A percentile compares a stretch with the other conserved stretches of the same genome.
Evolutionary conservation across 2,888 invertebrate genomes (phyloP).

Genomic region (Odontomyia ornata): DNA sequence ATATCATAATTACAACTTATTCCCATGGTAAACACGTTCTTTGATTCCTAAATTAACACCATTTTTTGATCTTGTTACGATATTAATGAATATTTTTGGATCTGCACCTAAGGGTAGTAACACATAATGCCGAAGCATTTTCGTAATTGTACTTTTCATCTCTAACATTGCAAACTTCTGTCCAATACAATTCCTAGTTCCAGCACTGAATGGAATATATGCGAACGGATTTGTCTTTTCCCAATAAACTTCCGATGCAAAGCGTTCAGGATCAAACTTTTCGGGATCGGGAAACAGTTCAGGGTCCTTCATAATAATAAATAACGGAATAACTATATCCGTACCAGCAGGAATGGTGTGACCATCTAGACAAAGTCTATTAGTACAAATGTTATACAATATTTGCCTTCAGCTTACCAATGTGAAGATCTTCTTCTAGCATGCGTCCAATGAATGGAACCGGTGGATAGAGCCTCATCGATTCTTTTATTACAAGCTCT

Average conservation of each 20-base stretch:
- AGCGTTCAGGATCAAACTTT: constrained; percentile 52
- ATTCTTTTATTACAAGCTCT: constrained; percentile 50
- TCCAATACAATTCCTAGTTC: constrained; percentile 67
- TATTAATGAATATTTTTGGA: constrained; percentile 44
- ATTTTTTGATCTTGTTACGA: constrained; percentile 51
- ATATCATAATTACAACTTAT: no score
- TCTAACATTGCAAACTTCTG: constrained; percentile 60
- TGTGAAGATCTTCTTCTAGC: constrained; percentile 51
- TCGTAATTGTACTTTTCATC: constrained; percentile 59
- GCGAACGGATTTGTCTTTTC: constrained; percentile 49
- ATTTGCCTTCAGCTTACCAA: constrained; percentile 64
- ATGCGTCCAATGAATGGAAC: constrained; percentile 49
- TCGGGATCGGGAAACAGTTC: constrained; percentile 51
- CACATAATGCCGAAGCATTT: constrained; percentile 57
- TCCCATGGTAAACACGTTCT: not conserved
- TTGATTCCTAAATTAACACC: constrained; percentile 49
- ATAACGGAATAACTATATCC: constrained; percentile 23
- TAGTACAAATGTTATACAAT: not conserved
- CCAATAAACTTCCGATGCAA: constrained; percentile 26
- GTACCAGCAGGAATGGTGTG: constrained; percentile 35
- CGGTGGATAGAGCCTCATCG: constrained; percentile 48
- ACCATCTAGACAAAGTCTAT: constrained; percentile 30
- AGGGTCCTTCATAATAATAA: constrained; percentile 46
- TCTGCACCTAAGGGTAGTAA: constrained; percentile 52
- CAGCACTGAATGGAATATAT: constrained; percentile 61